Percentiles rank a stretch among this genome's conserved stretches.
Conservation (phyloP, 2,113 vertebrate species). For the Vombatus ursinus region DNA sequence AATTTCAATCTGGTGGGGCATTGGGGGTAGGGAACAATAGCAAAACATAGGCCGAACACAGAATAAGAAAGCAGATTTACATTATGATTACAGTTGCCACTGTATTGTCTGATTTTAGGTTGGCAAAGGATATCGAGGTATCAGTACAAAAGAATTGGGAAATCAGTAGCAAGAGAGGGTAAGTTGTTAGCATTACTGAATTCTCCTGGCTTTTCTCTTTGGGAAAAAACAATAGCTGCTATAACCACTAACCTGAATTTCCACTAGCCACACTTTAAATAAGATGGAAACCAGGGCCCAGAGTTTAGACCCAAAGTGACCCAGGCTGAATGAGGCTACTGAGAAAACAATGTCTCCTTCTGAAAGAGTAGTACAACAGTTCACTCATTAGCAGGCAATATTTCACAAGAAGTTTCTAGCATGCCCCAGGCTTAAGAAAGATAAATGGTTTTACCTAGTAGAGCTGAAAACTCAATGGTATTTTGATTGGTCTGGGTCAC, state of each 20-base stretch:
- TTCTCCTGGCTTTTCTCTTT: conserved; percentile 12
- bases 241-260: conserved; percentile 28
- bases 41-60: conserved; percentile 33
- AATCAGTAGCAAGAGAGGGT: conserved; percentile 10
- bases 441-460: conserved; percentile 1
- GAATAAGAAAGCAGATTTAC: conserved; percentile 59
- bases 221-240: conserved; percentile 52
- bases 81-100: conserved; percentile 33
- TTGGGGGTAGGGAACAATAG: conserved; percentile 9
- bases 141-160: conserved; percentile 46
- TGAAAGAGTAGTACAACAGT: neutral
- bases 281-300: conserved; percentile 65
- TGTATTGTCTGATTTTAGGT: conserved; percentile 39
- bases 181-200: conserved; percentile 52
- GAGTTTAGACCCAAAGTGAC: conserved; percentile 51
- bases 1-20: conserved; percentile 50
- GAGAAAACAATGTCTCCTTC: conserved; percentile 36
- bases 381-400: conserved; percentile 20
- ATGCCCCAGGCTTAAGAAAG: conserved; percentile 33
- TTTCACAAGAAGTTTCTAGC: conserved; percentile 12
- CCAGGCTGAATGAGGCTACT: conserved; percentile 55
- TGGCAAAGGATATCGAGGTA: conserved; percentile 53
- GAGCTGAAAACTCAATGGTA: neutral
- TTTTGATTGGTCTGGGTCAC: neutral
- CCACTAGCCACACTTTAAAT: conserved; percentile 36